Evolutionary conservation across 2,113 vertebrate genomes (phyloP).

Genomic region (Dasyornis broadbenti): DNA sequence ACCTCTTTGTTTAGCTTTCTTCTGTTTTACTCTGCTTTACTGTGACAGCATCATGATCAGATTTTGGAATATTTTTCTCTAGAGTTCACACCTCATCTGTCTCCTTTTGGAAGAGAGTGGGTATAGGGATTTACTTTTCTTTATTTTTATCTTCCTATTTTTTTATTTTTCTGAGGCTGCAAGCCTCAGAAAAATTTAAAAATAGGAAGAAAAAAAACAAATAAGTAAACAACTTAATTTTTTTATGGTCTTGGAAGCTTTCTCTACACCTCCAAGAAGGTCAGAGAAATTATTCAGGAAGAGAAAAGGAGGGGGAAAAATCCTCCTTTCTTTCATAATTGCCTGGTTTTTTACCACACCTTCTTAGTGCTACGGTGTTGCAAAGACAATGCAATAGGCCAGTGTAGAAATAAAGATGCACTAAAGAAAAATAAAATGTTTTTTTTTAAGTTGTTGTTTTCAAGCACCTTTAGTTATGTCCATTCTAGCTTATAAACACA

Average conservation of each 20-base stretch:
- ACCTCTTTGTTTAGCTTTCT: neutral
- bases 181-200: no score
- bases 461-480: neutral
- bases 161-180: neutral
- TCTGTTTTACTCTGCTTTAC: neutral
- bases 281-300: constrained; percentile 15
- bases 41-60: neutral
- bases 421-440: neutral
- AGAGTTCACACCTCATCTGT: neutral
- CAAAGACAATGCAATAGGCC: neutral
- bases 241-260: constrained; percentile 46
- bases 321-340: constrained; percentile 8
- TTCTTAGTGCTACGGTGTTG: neutral
- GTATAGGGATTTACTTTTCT: constrained; percentile 2
- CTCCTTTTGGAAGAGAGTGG: neutral
- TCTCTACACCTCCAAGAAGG: constrained; percentile 33
- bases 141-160: neutral
- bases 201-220: no score
- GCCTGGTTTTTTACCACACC: neutral
- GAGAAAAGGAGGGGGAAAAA: neutral
- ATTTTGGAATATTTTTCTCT: constrained; percentile 17
- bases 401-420: neutral
- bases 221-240: constrained; percentile 58
- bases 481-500: neutral
- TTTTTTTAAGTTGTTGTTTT: neutral